Evolutionary conservation across 1,140 invertebrate species (phyloP).

Genomic region (Formica selysi): DNA sequence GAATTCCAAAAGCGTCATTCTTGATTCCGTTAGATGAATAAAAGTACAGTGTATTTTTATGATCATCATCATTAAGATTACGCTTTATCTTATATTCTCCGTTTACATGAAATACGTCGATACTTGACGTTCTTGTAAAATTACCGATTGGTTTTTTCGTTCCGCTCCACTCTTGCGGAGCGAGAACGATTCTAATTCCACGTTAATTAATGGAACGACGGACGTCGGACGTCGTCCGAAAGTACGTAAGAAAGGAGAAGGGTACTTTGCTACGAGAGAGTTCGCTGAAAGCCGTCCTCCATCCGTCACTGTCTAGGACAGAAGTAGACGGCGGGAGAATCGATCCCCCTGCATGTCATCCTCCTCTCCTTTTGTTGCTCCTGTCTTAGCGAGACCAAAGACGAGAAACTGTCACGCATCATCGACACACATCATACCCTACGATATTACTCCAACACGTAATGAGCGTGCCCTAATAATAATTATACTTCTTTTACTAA

Average conservation of each 20-base stretch:
- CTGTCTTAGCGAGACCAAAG: conserved; percentile 40
- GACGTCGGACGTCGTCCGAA: conserved; percentile 69
- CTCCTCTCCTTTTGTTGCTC: conserved; percentile 68
- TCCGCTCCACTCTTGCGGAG: neutral
- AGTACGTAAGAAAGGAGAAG: conserved; percentile 76
- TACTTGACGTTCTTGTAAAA: neutral
- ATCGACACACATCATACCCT: neutral
- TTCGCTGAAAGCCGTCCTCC: conserved; percentile 78
- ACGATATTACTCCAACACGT: conserved; percentile 27
- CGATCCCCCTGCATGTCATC: conserved; percentile 80
- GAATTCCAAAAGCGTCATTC: neutral
- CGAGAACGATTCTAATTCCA: conserved; percentile 77
- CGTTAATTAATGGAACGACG: conserved; percentile 80
- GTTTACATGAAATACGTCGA: neutral
- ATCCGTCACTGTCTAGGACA: conserved; percentile 85
- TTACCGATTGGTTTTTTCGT: conserved; percentile 6
- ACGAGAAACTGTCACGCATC: conserved; percentile 51
- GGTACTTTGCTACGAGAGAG: conserved; percentile 73
- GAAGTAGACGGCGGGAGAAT: conserved; percentile 83
- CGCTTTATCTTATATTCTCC: neutral
- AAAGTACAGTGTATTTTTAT: neutral
- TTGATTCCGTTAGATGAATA: neutral
- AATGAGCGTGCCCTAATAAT: conserved; percentile 70
- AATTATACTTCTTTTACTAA: conserved; percentile 53
- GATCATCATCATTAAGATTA: neutral